Conservation (phyloP, 2,113 vertebrate species). For the Mirounga angustirostris region DNA sequence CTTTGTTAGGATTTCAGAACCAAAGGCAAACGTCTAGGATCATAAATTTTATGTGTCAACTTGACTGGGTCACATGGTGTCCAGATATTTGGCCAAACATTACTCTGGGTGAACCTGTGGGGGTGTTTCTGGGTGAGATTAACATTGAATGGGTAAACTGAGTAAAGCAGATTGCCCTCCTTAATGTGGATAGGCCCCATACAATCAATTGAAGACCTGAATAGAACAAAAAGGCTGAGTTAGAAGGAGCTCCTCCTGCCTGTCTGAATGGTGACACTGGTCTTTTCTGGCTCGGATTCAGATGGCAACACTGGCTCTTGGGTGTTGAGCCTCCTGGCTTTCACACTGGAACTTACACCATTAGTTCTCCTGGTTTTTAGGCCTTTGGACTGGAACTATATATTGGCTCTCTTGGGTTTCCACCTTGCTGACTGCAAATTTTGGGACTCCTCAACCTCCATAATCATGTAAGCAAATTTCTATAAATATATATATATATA, state of each 20-base stretch:
- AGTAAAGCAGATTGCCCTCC: neutral
- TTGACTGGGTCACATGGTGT: neutral
- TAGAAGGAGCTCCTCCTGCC: neutral
- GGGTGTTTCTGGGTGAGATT: neutral
- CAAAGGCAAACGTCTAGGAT: neutral
- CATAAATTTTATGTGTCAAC: neutral
- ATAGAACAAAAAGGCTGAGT: neutral
- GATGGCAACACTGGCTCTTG: neutral
- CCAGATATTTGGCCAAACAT: neutral
- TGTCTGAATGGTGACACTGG: neutral
- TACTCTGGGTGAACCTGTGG: neutral
- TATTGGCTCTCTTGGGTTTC: neutral
- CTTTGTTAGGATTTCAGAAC: neutral
- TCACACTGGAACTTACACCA: too few species aligned
- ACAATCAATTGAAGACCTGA: neutral
- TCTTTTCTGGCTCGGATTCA: neutral
- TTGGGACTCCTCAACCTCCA: neutral
- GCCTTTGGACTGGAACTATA: too few species aligned
- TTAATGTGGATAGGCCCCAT: neutral
- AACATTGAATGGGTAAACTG: neutral
- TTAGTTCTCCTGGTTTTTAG: too few species aligned
- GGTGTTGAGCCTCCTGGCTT: neutral
- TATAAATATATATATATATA: too few species aligned
- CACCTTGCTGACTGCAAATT: neutral
- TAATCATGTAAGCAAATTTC: neutral